These are phyloP conservation scores for Monomorium pharaonis DNA, from an alignment of 1,140 invertebrate genomes.

Conservation along the genomic window DNA sequence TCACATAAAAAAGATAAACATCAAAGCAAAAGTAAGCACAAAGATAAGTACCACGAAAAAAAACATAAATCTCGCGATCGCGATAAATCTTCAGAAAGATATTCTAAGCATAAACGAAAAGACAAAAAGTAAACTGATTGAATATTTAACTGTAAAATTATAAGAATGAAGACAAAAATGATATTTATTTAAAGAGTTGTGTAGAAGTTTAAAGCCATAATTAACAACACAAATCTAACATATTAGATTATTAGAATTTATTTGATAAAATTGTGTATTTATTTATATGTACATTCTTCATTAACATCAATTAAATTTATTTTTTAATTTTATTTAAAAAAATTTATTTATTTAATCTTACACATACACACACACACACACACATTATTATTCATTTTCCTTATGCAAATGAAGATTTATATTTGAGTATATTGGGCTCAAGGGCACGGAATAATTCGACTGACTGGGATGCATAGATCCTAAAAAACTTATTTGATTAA, in stretches of 20 bases:
- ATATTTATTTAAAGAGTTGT: background rate
- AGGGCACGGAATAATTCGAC: background rate
- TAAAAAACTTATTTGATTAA: background rate
- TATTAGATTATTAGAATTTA: background rate
- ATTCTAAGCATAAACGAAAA: constrained; percentile 44
- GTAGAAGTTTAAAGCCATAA: background rate
- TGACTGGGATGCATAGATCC: background rate
- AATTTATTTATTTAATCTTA: background rate
- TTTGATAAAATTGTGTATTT: background rate
- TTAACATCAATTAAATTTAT: background rate
- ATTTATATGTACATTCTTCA: background rate
- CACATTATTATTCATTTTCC: background rate
- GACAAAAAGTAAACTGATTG: constrained; percentile 21
- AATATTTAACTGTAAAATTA: background rate
- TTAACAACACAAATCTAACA: background rate
- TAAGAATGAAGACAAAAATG: background rate
- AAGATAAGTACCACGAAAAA: constrained; percentile 29
- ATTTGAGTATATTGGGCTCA: background rate
- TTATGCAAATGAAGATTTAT: background rate
- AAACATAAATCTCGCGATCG: constrained; percentile 53
- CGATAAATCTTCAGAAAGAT: constrained; percentile 21
- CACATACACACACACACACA: too few relatives aligned
- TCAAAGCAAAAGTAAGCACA: constrained; percentile 18
- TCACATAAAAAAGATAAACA: constrained; percentile 40
- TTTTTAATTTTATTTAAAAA: constrained; percentile 5